Base-by-base conservation (phyloP, 2,113 vertebrate species). In the Hiodon alosoides region DNA sequence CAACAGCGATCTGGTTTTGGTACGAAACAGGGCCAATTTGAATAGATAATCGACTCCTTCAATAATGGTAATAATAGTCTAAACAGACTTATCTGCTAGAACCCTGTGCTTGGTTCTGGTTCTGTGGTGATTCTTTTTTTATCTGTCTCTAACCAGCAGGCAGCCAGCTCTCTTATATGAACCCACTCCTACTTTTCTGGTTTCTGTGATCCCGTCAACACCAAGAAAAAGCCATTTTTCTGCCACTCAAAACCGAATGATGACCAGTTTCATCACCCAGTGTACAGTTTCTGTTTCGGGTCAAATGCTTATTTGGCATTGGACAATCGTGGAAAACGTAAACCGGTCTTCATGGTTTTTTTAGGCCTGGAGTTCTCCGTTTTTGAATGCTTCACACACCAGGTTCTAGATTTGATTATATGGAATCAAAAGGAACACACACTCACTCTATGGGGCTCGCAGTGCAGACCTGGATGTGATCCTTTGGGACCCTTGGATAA, bases 1-100 rank as follows among this genome's bases (percentile, higher is more conserved):
- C 82, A 76, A 67, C 61, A 77, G 72, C 74, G 82, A 76, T 81
- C 78, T 81, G 51, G 65, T 73, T 73, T 75, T 75, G 73, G 73
- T 59, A 50, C 73, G 16, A 67, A 55, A 75, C 78, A 77, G 81
- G 86, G 78, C 83, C 75, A 51, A 80, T 74, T 67, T 75, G 67
- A 74, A 74, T 74, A 68, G 54, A 75, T 65, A 57, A 75, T 52
- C 16, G 65, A 75, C 73, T 75, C 64, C 73, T 75, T 75, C 64
- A 75, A 64, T 75, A 75, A 75, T 47, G 68, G 73, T 75, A 75
- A 75, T 75, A 74, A 74, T 9, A 47, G 46, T 57, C 17, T 74
- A 47, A 31, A 71, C 55, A 74, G 64, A 75, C 53, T 67, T 52
- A 75, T 51, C 14, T 67, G 73, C 73, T 75, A n/a, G 64, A 67